Base-by-base conservation (phyloP, 2,797 vertebrate genomes). In the Neomorphus geoffroyi region DNA sequence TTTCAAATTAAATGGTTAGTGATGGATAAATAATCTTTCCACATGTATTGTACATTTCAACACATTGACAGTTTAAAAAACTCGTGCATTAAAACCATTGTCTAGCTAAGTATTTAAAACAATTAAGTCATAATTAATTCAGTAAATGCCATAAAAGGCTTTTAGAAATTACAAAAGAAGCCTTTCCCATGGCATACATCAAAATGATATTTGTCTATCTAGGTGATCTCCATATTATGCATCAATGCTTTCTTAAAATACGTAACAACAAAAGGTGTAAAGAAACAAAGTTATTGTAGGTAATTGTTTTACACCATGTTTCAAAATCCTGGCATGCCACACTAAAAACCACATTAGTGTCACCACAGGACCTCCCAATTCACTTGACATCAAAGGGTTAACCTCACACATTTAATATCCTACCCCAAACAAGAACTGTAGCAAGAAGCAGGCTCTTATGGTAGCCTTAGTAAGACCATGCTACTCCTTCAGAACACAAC, bases 401-500 rank as follows among this genome's bases (percentile, higher is more conserved):
- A 97, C 86, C 22, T 83, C 84, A 53, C 48, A 67, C 41, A n/a
- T 90, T 97, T 96, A 85, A 78, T 82, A 93, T 39, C 57, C 78
- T 69, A 94, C 83, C 94, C 97, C 93, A 91, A 94, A 92, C 54
- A 94, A 89, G 72, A 96, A 80, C 27, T 85, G 78, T 72, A 93
- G 75, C 79, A 77, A 94, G 92, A 80, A 90, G 88, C 50, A 56
- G 80, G 86, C 77, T 96, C 96, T 96, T 91, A 79, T 2, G 21
- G 88, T 86, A 96, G 92, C 92, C 96, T 94, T 92, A 90, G 56
- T 74, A 90, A 97, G 92, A 97, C 93, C 86, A 74, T 43, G 79
- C 93, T 91, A 67, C 94, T 96, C 94, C 95, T 96, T 98, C 95
- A 97, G 96, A 98, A 98, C 93, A 97, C 96, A 97, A 96, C 97